Evolutionary conservation across 2,797 vertebrate genomes (phyloP).

Genomic region (Pangasius krempfi): DNA sequence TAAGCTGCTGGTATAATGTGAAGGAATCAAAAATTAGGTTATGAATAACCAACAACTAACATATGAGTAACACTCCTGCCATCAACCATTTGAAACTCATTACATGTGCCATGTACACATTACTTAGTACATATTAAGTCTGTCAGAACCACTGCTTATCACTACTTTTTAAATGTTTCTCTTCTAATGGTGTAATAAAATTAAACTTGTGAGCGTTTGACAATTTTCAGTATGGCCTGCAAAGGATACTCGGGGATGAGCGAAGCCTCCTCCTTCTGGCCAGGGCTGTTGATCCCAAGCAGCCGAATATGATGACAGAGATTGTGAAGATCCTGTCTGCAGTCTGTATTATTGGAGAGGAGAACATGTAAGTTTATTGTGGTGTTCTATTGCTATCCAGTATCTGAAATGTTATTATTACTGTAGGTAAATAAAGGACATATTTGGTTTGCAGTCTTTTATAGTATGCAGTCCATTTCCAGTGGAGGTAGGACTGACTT

Average conservation of each 20-base stretch:
- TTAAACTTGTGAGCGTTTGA: conserved; percentile 36
- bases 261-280: conserved; percentile 88
- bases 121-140: neutral
- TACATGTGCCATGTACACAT: neutral
- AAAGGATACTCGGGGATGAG: conserved; percentile 93
- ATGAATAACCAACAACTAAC: neutral
- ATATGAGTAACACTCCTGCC: neutral
- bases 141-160: neutral
- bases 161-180: neutral
- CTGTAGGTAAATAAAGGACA: too few relatives aligned
- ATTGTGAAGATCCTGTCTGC: conserved; percentile 97
- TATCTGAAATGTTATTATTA: neutral
- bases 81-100: conserved; percentile 13
- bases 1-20: neutral
- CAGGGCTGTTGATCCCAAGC: conserved; percentile 92
- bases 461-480: neutral
- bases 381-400: neutral
- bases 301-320: conserved; percentile 97
- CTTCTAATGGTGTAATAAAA: conserved; percentile 1
- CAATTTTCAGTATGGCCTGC: conserved; percentile 83
- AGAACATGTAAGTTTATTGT: conserved; percentile 86
- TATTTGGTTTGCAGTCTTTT: neutral
- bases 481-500: neutral
- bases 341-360: conserved; percentile 94
- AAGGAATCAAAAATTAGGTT: neutral